These are phyloP conservation scores for Okapia johnstoni DNA, from an alignment of 2,113 vertebrate genomes.

Conservation along the genomic window DNA sequence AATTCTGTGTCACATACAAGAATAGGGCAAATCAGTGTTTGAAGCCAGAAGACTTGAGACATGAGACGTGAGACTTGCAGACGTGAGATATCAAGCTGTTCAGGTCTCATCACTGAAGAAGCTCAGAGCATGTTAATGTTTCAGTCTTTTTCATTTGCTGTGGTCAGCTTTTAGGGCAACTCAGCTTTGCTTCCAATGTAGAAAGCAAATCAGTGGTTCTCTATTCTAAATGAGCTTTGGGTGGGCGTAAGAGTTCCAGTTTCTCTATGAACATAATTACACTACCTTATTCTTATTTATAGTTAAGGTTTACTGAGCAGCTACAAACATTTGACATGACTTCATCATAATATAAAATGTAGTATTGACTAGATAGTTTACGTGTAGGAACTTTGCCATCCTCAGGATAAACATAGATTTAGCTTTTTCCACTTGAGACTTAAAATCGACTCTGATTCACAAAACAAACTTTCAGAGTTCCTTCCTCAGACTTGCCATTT, in stretches of 20 bases:
- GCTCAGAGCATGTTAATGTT: not conserved
- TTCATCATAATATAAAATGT: not conserved
- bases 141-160: not conserved
- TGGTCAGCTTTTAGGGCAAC: not conserved
- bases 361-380: not conserved
- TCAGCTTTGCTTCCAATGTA: not conserved
- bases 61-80: no score
- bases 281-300: not conserved
- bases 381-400: not conserved
- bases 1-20: not conserved
- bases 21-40: not conserved
- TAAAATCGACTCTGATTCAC: not conserved
- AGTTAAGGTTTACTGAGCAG: not conserved
- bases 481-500: not conserved
- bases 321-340: not conserved
- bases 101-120: not conserved
- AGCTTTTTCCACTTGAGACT: not conserved
- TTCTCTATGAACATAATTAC: not conserved
- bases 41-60: constrained; percentile 22
- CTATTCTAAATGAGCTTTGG: not conserved
- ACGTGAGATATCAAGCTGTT: not conserved
- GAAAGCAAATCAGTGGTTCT: not conserved
- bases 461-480: not conserved
- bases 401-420: not conserved
- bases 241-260: not conserved